These are phyloP conservation scores for Mareca penelope DNA, from an alignment of 2,797 vertebrate species.

Conservation along the genomic window DNA sequence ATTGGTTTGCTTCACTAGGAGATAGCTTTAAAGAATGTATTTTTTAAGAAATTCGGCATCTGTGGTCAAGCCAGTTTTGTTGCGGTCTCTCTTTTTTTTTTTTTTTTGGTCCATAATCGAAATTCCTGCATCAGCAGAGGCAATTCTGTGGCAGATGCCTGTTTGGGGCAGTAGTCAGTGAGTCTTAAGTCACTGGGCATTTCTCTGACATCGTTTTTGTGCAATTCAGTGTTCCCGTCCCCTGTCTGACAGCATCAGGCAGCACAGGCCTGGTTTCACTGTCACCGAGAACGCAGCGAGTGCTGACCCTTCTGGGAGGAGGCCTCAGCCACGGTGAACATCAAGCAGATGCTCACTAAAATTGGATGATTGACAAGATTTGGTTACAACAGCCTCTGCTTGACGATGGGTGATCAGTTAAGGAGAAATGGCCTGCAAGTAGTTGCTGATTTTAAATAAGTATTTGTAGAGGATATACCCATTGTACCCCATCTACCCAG, in stretches of 20 bases:
- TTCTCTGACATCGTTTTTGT: background rate
- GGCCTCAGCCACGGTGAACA: background rate
- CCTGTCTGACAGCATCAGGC: background rate
- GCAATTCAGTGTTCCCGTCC: background rate
- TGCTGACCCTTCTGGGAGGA: background rate
- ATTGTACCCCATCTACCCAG: background rate
- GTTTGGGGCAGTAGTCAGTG: background rate
- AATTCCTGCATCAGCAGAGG: background rate
- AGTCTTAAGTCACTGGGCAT: background rate
- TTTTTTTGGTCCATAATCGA: background rate
- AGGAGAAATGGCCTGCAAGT: background rate
- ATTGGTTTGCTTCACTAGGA: background rate
- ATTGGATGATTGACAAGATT: background rate
- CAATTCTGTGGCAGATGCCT: background rate
- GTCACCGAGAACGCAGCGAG: background rate
- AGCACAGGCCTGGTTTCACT: background rate
- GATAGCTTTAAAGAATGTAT: constrained; percentile 8
- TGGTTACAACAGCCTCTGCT: background rate
- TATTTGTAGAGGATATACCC: background rate
- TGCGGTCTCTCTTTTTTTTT: background rate
- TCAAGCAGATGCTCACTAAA: background rate
- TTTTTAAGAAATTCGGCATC: background rate
- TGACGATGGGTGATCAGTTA: background rate
- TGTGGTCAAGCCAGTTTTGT: background rate
- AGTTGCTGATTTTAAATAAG: background rate